Percentiles rank a stretch among this genome's conserved stretches.
These are phyloP conservation scores for Columba janthina DNA, from an alignment of 2,113 vertebrate species.

Conservation along the genomic window DNA sequence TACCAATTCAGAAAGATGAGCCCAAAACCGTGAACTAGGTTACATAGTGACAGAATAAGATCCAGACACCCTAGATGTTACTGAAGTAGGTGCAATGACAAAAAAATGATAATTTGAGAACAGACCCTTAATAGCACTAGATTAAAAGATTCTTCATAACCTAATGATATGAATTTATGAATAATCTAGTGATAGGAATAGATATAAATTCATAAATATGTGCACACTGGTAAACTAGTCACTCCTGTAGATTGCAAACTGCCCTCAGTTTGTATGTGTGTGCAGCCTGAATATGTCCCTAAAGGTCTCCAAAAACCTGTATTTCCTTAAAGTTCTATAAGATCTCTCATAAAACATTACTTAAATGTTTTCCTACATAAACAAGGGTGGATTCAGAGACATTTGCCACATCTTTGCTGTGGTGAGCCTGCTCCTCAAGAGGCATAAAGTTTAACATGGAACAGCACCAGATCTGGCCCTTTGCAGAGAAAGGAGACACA, in stretches of 20 bases:
- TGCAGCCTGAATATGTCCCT: not conserved
- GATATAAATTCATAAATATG: not conserved
- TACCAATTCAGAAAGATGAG: not conserved
- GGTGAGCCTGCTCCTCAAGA: not conserved
- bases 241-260: not conserved
- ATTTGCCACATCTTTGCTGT: not conserved
- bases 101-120: not conserved
- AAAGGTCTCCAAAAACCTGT: not conserved
- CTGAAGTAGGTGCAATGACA: not conserved
- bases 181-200: not conserved
- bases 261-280: not conserved
- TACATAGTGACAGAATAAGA: not conserved
- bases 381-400: not conserved
- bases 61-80: constrained; percentile 10
- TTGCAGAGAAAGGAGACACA: not conserved
- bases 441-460: not conserved
- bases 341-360: not conserved
- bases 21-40: constrained; percentile 39
- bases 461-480: not conserved
- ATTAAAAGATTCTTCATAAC: not conserved
- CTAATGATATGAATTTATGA: not conserved
- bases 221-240: not conserved
- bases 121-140: not conserved
- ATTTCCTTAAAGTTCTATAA: not conserved
- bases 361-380: not conserved